Evolutionary conservation across 2,113 vertebrate genomes (phyloP).

Genomic region (Forbesichthys agassizii): DNA sequence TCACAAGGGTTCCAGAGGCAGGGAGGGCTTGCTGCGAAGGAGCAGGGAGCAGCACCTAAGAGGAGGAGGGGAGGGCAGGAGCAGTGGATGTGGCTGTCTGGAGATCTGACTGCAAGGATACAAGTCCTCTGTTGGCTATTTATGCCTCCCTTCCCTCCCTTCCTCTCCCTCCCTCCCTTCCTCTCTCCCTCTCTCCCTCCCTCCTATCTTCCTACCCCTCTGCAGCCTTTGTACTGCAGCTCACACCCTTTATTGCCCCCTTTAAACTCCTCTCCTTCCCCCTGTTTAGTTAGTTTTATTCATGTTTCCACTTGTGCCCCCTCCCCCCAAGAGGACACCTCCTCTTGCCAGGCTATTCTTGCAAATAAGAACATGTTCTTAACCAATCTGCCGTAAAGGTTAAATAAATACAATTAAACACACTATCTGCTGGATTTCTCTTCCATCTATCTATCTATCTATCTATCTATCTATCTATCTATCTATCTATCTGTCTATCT

Average conservation of each 20-base stretch:
- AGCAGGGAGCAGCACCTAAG: conserved; percentile 33
- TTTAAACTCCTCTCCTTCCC: background rate
- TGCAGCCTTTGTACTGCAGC: background rate
- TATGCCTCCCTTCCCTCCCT: conserved; percentile 65
- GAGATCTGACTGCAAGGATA: conserved; percentile 81
- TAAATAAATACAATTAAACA: too few relatives aligned
- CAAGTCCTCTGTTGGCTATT: conserved; percentile 78
- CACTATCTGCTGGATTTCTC: background rate
- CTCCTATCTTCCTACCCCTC: background rate
- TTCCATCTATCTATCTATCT: background rate
- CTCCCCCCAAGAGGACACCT: too few relatives aligned
- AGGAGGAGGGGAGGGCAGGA: conserved; percentile 59
- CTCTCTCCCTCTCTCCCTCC: background rate
- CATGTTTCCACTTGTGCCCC: too few relatives aligned
- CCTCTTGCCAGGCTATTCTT: too few relatives aligned
- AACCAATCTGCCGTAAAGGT: too few relatives aligned
- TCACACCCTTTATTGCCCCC: background rate
- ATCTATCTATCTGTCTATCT: background rate
- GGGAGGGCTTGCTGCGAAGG: conserved; percentile 56
- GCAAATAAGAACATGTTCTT: too few relatives aligned
- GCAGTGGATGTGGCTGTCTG: conserved; percentile 79
- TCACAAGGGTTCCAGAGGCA: conserved; percentile 61
- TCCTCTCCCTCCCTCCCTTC: conserved; percentile 10
- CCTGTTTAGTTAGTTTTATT: too few relatives aligned
- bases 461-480: background rate